phyloP scores from a whole-genome alignment of 2,888 invertebrate genomes.

The Thymelicus acteon region DNA sequence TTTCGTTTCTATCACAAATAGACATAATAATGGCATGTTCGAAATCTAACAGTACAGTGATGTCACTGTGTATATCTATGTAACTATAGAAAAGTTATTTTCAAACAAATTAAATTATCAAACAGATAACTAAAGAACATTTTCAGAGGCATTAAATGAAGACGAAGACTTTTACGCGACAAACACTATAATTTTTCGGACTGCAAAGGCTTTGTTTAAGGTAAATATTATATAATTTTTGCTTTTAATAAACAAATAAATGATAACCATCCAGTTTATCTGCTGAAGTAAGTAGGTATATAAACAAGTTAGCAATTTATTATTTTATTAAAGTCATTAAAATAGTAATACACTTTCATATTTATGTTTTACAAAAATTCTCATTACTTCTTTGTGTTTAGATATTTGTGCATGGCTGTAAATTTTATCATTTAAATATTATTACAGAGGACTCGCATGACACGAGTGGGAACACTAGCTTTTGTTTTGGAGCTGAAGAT shows the following conservation, averaged over 20 bases:
- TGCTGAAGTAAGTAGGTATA: too few relatives aligned
- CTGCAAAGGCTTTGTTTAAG: conserved; percentile 59
- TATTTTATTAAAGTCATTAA: too few relatives aligned
- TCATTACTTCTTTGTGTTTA: conserved; percentile 12
- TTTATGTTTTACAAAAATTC: not conserved
- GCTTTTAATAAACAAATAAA: too few relatives aligned
- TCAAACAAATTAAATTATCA: too few relatives aligned
- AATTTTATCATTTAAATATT: not conserved
- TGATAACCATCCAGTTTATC: too few relatives aligned
- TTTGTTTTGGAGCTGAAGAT: conserved; percentile 69
- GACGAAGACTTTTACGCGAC: conserved; percentile 61
- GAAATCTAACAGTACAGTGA: too few relatives aligned
- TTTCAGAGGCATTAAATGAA: conserved; percentile 49
- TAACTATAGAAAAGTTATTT: too few relatives aligned
- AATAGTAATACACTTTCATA: too few relatives aligned
- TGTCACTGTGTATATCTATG: too few relatives aligned
- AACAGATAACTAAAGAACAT: not conserved
- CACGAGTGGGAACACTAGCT: conserved; percentile 68
- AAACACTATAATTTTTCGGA: conserved; percentile 63
- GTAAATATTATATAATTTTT: conserved; percentile 48
- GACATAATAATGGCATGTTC: too few relatives aligned
- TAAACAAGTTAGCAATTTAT: too few relatives aligned
- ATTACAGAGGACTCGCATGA: conserved; percentile 61
- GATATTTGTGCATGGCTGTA: too few relatives aligned
- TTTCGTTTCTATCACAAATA: not conserved